Evolutionary conservation across 2,113 vertebrate genomes (phyloP), one percentile per base, ranked within the genome.

Genomic region (Megalops atlanticus): DNA sequence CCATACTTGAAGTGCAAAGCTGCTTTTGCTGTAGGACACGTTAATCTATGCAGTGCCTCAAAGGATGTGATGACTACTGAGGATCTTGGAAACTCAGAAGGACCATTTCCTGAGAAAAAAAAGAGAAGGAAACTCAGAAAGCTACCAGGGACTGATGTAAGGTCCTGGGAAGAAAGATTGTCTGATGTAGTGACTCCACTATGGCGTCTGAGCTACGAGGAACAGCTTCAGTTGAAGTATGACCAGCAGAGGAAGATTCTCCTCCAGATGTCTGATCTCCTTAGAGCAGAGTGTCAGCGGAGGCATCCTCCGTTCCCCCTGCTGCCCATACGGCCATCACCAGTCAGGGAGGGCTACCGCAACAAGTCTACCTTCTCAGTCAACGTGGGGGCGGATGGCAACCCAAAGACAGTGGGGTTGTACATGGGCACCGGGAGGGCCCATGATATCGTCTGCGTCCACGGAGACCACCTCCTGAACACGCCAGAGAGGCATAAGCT

Each of bases 321-420:
- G 1, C 82, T 89, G 77, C 89, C 93, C 58, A 82, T 96, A 21
- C 87, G 94, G 40, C 92, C 95, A 2, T 96, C 94, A 0, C 94
- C 96, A 1, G 39, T 94, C 11, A 88, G 87, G 58, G 84, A 92
- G 1, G 93, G 93, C 85, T 98, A 96, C 88, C 84, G 91, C 80
- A 98, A 96, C 89, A 96, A 98, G 85, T 97, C 95, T 0, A 95
- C 95, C 0, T 96, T 97, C 86, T 96, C 94, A 74, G 93, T 97
- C 85, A 97, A 97, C 90, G 78, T 0, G 87, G 95, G 95, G 69
- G 90, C 92, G 0, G 94, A 97, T 78, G 95, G 95, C 21, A 94
- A 97, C 85, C 94, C 91, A 35, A 96, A 97, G 89, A 97, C 95
- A 0, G 93, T 96, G 79, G 95, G 95, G 0, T 87, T 94, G 84